Percentiles rank a stretch among this genome's conserved stretches.
These are phyloP conservation scores for Uria aalge DNA, from an alignment of 2,113 vertebrate genomes.

Conservation along the genomic window DNA sequence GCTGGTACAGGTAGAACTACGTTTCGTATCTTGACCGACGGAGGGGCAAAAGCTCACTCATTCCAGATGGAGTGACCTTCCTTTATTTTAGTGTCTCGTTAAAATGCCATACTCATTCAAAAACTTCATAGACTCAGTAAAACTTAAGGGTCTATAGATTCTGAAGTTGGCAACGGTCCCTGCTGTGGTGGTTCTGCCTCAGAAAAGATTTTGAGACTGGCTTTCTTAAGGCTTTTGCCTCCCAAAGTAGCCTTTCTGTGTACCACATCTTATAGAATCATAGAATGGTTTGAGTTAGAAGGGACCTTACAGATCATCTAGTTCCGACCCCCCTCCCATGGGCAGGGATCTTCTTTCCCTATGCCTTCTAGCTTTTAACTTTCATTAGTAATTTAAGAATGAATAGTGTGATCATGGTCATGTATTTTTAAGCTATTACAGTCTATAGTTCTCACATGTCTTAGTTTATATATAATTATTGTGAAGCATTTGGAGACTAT, in stretches of 20 bases:
- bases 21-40: neutral
- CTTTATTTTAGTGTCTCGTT: neutral
- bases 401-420: neutral
- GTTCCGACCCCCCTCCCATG: too few species aligned
- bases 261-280: neutral
- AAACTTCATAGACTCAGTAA: neutral
- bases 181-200: neutral
- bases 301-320: too few species aligned
- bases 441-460: neutral
- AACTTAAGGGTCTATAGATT: neutral
- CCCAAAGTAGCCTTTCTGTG: neutral
- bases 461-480: neutral
- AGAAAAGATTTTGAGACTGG: neutral
- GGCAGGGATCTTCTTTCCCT: neutral
- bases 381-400: neutral
- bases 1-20: neutral
- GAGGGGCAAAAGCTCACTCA: neutral
- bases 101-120: neutral
- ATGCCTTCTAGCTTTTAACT: neutral
- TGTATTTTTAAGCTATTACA: neutral
- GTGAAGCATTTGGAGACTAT: neutral
- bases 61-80: neutral
- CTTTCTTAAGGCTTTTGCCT: neutral
- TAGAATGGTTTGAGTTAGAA: too few species aligned
- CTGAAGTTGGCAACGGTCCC: neutral